Base-by-base conservation (phyloP, 2,113 vertebrate genomes). In the Neodontobutis hainanensis region DNA sequence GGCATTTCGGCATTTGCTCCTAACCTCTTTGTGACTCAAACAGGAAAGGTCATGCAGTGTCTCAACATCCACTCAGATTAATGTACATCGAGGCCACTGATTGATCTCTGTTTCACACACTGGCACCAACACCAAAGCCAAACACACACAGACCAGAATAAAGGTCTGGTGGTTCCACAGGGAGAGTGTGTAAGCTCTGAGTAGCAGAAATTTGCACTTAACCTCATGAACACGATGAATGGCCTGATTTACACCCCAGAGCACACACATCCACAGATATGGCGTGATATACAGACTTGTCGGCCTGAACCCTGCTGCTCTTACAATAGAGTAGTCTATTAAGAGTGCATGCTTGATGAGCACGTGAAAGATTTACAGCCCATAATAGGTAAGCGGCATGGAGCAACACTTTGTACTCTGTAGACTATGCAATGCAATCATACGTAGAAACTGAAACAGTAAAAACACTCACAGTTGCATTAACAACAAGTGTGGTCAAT, bases 171-270 rank as follows among this genome's bases (percentile, higher is more conserved):
- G 45, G 61, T 43, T 84, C 67, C 67, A 75, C 42, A 58, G 57
- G 58, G 70, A 61, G 62, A 46, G 47, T 62, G 68, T n/a, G 14
- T 73, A 46, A 78, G 73, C 75, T 73, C 46, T 60, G 73, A 75
- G 72, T 68, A 70, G 64, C 63, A 63, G 62, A 19, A 78, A 81
- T 81, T 73, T 86, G 70, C 63, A 77, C 75, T 81, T 83, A 75
- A 64, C 62, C 70, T 68, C 67, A 67, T 73, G 52, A 72, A 56
- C 38, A 68, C 52, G 19, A 56, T 81, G 68, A 87, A 83, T 58
- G 56, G 38, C 38, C 56, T 58, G 38, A 58, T 58, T 84, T 74
- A 85, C 74, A 68, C 56, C 50, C 36, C 4, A 47, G 67, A 8
- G 57, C 66, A 49, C 15, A 8, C n/a, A 34, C 36, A 48, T 52